Base-by-base conservation (phyloP, 1,140 invertebrate genomes). In the Procambarus clarkii region DNA sequence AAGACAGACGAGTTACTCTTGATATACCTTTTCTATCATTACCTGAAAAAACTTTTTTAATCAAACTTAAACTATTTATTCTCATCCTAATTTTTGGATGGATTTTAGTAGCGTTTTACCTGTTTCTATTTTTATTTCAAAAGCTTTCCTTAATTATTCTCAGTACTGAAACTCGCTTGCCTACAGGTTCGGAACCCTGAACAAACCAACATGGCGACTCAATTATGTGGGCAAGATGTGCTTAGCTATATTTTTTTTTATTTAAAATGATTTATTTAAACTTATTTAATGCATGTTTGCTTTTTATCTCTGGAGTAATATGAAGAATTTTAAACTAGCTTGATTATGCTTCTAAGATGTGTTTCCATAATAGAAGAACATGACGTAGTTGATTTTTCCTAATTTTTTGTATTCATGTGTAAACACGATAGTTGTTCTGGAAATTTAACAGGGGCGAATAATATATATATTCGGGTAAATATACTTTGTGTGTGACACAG, bases 251-350 rank as follows among this genome's bases (percentile, higher is more conserved):
- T 82, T 58, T 69, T 88, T 88, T 79, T 78, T 82, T 58, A 81
- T 88, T 88, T 79, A 88, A 82, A 74, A 71, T 88, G 78, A 81
- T 50, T 81, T 88, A 80, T 82, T 81, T 74, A 88, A 82, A 88
- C 87, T 81, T 88, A 88, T 88, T 88, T 88, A 86, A 88, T 88
- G 87, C 87, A 88, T 88, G 87, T 78, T 79, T 64, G 71, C 78
- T 80, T 60, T 76, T 86, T 78, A 46, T 81, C 60, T 54, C 74
- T 78, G 86, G 87, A 82, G 64, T 88, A 88, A 74, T 77, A 77
- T 60, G 54, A 69, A 46, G n/a, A 71, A 34, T 71, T 85, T 85
- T 84, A 48, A 44, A 50, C 69, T 85, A n/a, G 24, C 69, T 46
- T 85, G 46, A 81, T 81, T 58, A 81, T 81, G 79, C 79, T 54